Evolutionary conservation across 2,797 vertebrate genomes (phyloP).

Genomic region (Cossypha caffra): DNA sequence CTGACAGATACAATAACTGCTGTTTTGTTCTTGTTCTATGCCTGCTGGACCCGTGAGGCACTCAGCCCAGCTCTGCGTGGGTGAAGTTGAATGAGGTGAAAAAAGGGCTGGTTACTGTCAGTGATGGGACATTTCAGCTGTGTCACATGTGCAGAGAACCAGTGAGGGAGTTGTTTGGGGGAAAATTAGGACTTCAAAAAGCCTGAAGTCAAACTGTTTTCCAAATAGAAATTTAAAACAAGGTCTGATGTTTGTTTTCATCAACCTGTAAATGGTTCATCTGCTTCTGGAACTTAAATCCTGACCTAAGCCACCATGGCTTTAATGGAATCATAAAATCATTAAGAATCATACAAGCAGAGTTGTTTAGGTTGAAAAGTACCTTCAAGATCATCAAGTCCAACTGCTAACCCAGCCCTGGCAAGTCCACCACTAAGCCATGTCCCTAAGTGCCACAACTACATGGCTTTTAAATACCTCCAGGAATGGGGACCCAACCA

Average conservation of each 20-base stretch:
- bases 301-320: rapidly evolving
- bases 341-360: neutral
- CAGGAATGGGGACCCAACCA: neutral
- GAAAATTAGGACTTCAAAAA: neutral
- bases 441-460: neutral
- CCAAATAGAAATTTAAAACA: neutral
- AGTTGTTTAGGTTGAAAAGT: neutral
- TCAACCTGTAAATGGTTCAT: neutral
- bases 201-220: neutral
- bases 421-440: neutral
- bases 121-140: neutral
- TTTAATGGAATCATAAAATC: neutral
- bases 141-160: neutral
- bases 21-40: neutral
- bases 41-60: rapidly evolving
- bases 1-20: neutral
- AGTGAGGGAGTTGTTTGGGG: neutral
- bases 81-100: neutral
- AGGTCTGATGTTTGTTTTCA: neutral
- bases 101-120: neutral
- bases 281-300: neutral
- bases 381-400: neutral
- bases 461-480: neutral
- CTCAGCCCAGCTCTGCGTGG: neutral
- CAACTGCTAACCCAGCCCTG: rapidly evolving